A percentile compares a stretch with the other conserved stretches of the same genome.
These are phyloP conservation scores for Lasaia peninsularis DNA, from an alignment of 1,140 invertebrate species.

Conservation along the genomic window DNA sequence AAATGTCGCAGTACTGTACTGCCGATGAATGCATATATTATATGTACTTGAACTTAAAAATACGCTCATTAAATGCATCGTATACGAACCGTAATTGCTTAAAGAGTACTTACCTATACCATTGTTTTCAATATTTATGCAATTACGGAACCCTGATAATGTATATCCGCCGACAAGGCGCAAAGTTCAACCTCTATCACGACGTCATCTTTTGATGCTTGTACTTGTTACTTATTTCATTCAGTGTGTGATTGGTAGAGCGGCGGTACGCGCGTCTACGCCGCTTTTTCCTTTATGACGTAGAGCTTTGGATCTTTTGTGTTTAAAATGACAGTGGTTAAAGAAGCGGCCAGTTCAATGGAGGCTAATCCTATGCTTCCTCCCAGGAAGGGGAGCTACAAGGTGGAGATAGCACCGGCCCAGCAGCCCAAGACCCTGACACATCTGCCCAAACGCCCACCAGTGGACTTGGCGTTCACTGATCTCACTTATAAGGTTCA, in stretches of 20 bases:
- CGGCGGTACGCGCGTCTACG: constrained; percentile 33
- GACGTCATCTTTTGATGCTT: constrained; percentile 31
- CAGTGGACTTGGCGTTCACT: constrained; percentile 92
- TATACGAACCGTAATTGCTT: no score
- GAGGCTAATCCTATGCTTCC: constrained; percentile 62
- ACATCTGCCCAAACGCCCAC: constrained; percentile 89
- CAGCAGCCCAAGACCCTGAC: constrained; percentile 86
- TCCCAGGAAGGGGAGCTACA: constrained; percentile 75
- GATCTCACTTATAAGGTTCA: constrained; percentile 91
- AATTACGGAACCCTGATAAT: constrained; percentile 30
- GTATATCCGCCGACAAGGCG: constrained; percentile 29
- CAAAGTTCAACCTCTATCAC: constrained; percentile 50
- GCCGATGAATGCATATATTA: no score
- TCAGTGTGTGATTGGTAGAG: constrained; percentile 48
- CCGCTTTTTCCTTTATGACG: constrained; percentile 52
- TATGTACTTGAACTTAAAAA: no score
- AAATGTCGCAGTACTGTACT: no score
- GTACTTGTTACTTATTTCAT: not conserved
- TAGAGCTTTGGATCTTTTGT: constrained; percentile 45
- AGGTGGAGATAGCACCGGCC: constrained; percentile 81
- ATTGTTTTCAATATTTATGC: constrained; percentile 15
- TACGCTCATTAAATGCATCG: no score
- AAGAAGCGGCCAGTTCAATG: constrained; percentile 46
- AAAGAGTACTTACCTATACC: not conserved
- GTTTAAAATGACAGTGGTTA: constrained; percentile 62